Evolutionary conservation across 2,113 vertebrate genomes (phyloP).

Genomic region (Grammatotria lemairii): DNA sequence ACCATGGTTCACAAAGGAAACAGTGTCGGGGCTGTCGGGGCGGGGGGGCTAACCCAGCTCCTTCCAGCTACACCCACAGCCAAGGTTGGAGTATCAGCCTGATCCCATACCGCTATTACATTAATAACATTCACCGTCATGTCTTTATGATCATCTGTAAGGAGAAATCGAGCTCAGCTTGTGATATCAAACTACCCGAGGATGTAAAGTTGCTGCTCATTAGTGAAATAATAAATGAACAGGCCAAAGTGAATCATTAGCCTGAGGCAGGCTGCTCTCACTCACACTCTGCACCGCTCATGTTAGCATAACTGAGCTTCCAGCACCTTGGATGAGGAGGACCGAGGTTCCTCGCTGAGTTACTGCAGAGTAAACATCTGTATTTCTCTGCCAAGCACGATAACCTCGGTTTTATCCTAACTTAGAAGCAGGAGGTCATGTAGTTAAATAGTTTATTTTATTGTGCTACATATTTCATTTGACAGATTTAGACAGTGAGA

Average conservation of each 20-base stretch:
- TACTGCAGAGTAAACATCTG: background rate
- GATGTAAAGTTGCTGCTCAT: background rate
- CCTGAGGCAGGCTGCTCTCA: background rate
- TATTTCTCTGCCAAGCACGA: background rate
- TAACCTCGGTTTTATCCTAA: background rate
- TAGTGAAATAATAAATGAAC: background rate
- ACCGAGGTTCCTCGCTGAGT: background rate
- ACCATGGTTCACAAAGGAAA: background rate
- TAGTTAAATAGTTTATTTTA: background rate
- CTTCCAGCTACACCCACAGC: background rate
- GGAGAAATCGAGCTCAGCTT: background rate
- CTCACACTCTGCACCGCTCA: background rate
- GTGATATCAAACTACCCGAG: background rate
- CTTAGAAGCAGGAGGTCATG: background rate
- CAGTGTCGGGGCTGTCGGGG: too few species aligned
- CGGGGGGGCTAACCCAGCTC: background rate
- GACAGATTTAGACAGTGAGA: background rate
- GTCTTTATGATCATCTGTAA: background rate
- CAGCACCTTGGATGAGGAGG: background rate
- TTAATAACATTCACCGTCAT: background rate
- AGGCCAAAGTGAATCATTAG: background rate
- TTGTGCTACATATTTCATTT: background rate
- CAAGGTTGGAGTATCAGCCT: background rate
- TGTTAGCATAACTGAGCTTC: background rate
- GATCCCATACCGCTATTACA: background rate